Evolutionary conservation across 2,797 vertebrate genomes (phyloP).

Genomic region (Dallia pectoralis): DNA sequence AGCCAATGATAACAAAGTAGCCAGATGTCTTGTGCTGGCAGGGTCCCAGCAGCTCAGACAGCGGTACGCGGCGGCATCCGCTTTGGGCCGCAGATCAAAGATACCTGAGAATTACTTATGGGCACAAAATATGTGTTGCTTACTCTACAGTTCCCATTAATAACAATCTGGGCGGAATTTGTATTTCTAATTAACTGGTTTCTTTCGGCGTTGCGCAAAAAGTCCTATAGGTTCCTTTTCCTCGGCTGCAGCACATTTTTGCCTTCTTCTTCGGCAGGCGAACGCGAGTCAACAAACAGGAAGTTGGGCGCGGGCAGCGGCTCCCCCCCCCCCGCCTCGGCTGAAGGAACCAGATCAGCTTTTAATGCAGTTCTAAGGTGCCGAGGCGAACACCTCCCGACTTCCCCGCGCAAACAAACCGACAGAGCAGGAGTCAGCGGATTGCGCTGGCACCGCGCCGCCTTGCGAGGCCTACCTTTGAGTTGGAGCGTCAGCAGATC

Average conservation of each 20-base stretch:
- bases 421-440: conserved; percentile 60
- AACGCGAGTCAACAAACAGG: conserved; percentile 70
- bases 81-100: conserved; percentile 98
- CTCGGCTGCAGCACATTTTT: conserved; percentile 63
- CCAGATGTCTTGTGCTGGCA: conserved; percentile 99
- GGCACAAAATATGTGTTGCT: conserved; percentile 95
- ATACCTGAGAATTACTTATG: conserved; percentile 99
- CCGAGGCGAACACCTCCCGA: conserved; percentile 52
- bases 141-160: conserved; percentile 92
- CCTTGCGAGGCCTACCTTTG: conserved; percentile 32
- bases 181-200: conserved; percentile 99
- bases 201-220: conserved; percentile 78
- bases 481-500: conserved; percentile 35
- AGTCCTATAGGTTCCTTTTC: conserved; percentile 74
- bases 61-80: conserved; percentile 87
- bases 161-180: conserved; percentile 97
- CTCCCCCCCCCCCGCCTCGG: conserved; percentile 10
- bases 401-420: conserved; percentile 69
- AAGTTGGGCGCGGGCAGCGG: conserved; percentile 72
- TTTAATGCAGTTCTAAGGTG: conserved; percentile 69
- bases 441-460: conserved; percentile 56
- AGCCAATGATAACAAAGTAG: conserved; percentile 99
- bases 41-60: conserved; percentile 92
- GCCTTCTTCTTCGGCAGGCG: conserved; percentile 31
- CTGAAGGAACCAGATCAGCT: conserved; percentile 73